Conservation (phyloP, 2,113 vertebrate species). For the Tyto alba region DNA sequence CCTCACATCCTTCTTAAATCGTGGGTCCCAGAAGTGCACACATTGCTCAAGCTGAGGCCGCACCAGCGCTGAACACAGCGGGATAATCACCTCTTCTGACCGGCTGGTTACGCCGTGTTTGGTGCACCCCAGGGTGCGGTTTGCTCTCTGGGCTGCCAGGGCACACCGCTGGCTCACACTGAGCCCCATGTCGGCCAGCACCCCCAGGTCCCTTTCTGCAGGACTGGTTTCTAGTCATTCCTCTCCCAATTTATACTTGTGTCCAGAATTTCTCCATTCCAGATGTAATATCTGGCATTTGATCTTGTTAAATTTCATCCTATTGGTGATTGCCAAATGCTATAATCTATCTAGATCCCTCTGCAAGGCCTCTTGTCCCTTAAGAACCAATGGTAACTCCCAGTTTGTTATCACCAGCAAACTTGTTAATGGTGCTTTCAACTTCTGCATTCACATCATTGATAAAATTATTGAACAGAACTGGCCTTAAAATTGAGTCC, state of each 20-base stretch:
- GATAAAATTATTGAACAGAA: neutral
- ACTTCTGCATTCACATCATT: neutral
- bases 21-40: neutral
- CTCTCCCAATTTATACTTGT: neutral
- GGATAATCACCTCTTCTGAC: neutral
- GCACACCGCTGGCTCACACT: no score
- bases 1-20: neutral
- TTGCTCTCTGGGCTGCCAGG: no score
- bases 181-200: neutral
- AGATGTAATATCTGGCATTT: neutral
- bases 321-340: neutral
- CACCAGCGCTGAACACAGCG: no score
- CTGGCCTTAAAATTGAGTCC: neutral
- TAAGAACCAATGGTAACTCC: no score
- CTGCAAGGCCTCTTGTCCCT: neutral
- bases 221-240: neutral
- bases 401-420: neutral
- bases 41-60: neutral
- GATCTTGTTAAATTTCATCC: neutral
- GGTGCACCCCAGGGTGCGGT: no score
- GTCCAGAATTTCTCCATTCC: neutral
- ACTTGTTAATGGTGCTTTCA: neutral
- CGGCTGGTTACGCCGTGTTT: neutral
- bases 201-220: neutral
- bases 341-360: neutral